Conservation (phyloP, 64 coral and sea anemone genomes). For the Montipora capricornis region DNA sequence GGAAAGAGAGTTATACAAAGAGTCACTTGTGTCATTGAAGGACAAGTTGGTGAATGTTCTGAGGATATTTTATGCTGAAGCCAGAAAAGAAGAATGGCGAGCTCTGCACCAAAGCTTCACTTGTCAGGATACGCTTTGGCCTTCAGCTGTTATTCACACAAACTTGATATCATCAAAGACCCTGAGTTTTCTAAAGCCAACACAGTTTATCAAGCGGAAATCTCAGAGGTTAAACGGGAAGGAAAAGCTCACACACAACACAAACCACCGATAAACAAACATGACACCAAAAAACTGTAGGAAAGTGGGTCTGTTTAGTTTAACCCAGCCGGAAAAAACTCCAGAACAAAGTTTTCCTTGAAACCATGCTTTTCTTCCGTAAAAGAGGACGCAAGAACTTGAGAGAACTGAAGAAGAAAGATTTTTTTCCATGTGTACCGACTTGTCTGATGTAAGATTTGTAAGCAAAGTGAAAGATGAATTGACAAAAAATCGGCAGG, state of each 20-base stretch:
- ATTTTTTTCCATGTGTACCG: conserved; percentile 46
- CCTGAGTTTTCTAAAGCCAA: conserved; percentile 31
- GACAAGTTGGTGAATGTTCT: not conserved
- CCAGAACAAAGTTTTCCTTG: conserved; percentile 76
- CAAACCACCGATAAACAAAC: conserved; percentile 48
- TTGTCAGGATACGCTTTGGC: conserved; percentile 2
- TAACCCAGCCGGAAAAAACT: conserved; percentile 20
- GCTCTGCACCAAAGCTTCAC: conserved; percentile 21
- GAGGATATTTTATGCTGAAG: conserved; percentile 23
- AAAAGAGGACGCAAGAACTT: conserved; percentile 54
- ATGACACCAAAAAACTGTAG: conserved; percentile 58
- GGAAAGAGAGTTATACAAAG: too few species aligned
- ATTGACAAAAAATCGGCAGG: conserved; percentile 57
- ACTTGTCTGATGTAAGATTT: conserved; percentile 50
- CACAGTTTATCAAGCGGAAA: conserved; percentile 34
- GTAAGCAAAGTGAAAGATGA: conserved; percentile 65
- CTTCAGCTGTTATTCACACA: conserved; percentile 13
- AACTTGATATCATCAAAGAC: conserved; percentile 58
- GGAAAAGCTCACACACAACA: conserved; percentile 51
- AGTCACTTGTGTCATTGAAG: not conserved
- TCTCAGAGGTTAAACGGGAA: conserved; percentile 42
- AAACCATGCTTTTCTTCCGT: conserved; percentile 72
- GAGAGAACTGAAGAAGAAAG: conserved; percentile 46
- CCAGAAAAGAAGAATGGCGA: conserved; percentile 22
- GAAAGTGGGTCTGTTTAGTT: conserved; percentile 44